Conservation (phyloP, 2,113 vertebrate species). For the Gopherus flavomarginatus region DNA sequence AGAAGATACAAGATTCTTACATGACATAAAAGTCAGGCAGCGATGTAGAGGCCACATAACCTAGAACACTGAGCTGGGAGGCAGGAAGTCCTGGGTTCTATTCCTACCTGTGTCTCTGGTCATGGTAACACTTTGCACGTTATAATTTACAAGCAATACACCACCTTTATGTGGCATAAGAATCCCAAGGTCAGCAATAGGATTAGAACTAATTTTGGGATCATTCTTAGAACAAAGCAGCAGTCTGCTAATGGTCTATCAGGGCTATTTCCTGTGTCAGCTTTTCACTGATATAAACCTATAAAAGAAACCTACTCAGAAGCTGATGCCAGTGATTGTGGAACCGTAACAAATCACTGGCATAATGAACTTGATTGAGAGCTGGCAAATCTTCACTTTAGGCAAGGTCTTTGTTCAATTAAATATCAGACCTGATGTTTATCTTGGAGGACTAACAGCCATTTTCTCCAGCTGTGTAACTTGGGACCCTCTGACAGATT, state of each 20-base stretch:
- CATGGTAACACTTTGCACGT: too few species aligned
- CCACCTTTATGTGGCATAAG: background rate
- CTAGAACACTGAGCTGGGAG: background rate
- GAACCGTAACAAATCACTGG: background rate
- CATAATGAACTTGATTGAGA: background rate
- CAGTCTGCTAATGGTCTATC: background rate
- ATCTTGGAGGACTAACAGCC: accelerated
- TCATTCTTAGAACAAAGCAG: background rate
- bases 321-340: background rate
- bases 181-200: background rate
- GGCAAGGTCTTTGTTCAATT: background rate
- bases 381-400: background rate
- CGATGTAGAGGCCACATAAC: too few species aligned
- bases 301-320: background rate
- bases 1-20: too few species aligned
- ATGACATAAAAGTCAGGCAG: too few species aligned
- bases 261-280: background rate
- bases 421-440: background rate
- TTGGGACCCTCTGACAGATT: background rate
- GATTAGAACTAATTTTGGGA: background rate
- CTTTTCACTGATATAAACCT: background rate
- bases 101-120: too few species aligned
- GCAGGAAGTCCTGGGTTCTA: background rate
- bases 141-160: background rate
- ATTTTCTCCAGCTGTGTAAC: background rate